These are phyloP conservation scores for Nebria ingens DNA, from an alignment of 1,140 invertebrate species.

Conservation along the genomic window DNA sequence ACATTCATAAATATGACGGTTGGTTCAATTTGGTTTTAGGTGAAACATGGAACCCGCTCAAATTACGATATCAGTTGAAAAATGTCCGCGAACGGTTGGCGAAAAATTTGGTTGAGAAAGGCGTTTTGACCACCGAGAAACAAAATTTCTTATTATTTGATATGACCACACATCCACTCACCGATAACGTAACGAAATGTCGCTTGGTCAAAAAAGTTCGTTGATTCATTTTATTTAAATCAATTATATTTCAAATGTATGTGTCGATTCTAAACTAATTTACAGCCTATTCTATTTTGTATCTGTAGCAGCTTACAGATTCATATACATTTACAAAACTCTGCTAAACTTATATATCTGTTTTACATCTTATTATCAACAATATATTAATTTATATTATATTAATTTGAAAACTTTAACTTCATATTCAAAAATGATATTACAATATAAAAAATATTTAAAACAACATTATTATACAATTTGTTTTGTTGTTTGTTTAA, in stretches of 20 bases:
- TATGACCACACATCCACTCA: constrained; percentile 99
- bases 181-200: constrained; percentile 91
- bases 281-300: constrained; percentile 10
- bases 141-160: constrained; percentile 99
- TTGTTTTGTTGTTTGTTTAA: too few relatives aligned
- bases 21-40: constrained; percentile 50
- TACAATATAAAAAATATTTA: too few relatives aligned
- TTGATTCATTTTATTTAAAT: constrained; percentile 13
- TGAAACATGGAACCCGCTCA: constrained; percentile 99
- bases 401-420: too few relatives aligned
- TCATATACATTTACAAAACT: neutral
- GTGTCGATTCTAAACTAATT: neutral
- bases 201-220: constrained; percentile 90
- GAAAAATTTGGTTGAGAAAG: constrained; percentile 99
- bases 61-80: constrained; percentile 94
- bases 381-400: too few relatives aligned
- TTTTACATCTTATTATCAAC: too few relatives aligned
- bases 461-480: too few relatives aligned
- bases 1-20: constrained; percentile 14
- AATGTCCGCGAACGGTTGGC: constrained; percentile 98
- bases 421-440: too few relatives aligned
- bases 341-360: neutral
- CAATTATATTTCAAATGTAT: constrained; percentile 13
- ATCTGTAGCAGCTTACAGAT: too few relatives aligned
- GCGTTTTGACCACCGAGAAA: constrained; percentile 99